Percentiles rank a stretch among this genome's conserved stretches.
Conservation (phyloP, 2,797 vertebrate genomes). For the Phoeniculus purpureus region DNA sequence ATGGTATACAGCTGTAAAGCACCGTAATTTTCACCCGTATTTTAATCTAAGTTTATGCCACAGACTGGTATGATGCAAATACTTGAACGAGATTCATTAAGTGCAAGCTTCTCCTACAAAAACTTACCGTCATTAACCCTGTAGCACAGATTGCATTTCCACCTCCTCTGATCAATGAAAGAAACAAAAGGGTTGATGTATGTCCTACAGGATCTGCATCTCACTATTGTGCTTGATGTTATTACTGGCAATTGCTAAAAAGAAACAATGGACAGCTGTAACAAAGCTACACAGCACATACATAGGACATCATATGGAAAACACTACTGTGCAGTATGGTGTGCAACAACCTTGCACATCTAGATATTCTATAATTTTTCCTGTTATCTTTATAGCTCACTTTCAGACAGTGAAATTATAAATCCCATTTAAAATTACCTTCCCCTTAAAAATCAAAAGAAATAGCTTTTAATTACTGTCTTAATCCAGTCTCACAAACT, state of each 20-base stretch:
- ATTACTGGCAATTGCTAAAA: conserved; percentile 94
- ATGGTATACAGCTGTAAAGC: neutral
- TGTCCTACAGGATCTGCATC: conserved; percentile 94
- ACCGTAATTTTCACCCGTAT: neutral
- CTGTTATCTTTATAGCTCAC: neutral
- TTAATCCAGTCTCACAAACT: neutral
- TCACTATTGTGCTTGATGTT: conserved; percentile 95
- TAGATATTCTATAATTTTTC: neutral
- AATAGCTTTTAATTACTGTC: neutral
- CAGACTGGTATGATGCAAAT: neutral
- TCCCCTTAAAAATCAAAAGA: neutral
- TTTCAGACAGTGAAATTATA: neutral
- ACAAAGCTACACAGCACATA: neutral
- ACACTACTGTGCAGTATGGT: neutral
- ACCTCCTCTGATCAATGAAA: conserved; percentile 95
- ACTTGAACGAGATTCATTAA: neutral
- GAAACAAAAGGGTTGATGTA: conserved; percentile 98
- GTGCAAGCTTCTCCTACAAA: neutral
- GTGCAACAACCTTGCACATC: neutral
- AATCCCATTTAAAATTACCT: neutral
- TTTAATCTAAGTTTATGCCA: neutral
- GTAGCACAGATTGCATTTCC: conserved; percentile 98
- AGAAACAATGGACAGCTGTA: conserved; percentile 4
- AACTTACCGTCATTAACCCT: conserved; percentile 93
- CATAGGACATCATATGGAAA: neutral